Evolutionary conservation across 1,140 invertebrate species (phyloP).

Genomic region (Aphelinus atriplicis): DNA sequence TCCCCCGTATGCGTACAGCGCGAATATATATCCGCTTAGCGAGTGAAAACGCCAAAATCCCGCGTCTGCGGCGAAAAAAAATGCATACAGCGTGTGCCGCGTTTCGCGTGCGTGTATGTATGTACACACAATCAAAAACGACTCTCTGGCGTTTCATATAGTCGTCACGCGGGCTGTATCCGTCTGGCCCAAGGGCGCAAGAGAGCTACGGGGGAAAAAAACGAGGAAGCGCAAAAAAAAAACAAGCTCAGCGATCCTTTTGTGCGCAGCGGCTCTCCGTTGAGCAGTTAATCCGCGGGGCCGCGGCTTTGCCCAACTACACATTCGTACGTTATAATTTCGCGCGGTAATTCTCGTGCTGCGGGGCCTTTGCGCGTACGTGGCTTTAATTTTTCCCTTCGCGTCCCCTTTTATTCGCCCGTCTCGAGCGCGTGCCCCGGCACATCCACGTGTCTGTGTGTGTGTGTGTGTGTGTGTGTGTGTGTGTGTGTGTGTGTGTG

Average conservation of each 20-base stretch:
- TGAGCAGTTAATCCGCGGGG: constrained; percentile 34
- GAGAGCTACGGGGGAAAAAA: background rate
- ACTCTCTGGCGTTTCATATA: no score
- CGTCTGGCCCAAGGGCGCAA: background rate
- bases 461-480: background rate
- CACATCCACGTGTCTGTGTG: background rate
- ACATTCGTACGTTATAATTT: constrained; percentile 29
- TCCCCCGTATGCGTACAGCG: no score
- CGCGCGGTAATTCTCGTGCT: constrained; percentile 8
- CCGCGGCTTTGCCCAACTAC: constrained; percentile 16
- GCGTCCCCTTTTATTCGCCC: background rate
- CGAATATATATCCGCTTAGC: no score
- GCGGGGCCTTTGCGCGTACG: background rate
- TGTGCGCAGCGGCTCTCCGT: background rate
- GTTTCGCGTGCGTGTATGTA: no score
- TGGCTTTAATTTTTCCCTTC: constrained; percentile 17
- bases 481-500: background rate
- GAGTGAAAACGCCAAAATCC: no score
- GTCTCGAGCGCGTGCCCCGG: no score
- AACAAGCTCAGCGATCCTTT: constrained; percentile 31
- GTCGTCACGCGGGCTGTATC: no score
- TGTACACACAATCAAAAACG: no score
- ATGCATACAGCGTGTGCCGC: no score
- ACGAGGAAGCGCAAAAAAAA: background rate
- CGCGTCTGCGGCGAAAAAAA: no score